These are phyloP conservation scores for Prinia subflava DNA, from an alignment of 2,113 vertebrate species.

Conservation along the genomic window DNA sequence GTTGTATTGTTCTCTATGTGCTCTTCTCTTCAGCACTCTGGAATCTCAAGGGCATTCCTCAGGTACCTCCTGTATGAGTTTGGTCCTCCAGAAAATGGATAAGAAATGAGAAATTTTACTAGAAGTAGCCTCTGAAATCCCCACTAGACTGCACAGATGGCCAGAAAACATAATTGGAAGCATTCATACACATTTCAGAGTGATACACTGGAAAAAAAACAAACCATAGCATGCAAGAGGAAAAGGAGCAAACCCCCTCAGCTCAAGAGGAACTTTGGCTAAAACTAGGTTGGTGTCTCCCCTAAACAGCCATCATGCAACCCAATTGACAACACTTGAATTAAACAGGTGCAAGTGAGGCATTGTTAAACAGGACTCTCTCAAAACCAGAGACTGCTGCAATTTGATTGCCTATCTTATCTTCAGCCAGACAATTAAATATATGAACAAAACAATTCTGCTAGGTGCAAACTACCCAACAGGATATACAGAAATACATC, in stretches of 20 bases:
- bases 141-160: constrained; percentile 7
- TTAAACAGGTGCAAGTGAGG: not conserved
- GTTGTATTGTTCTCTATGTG: not conserved
- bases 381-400: not conserved
- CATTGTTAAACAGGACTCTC: not conserved
- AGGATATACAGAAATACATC: not conserved
- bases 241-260: not conserved
- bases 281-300: not conserved
- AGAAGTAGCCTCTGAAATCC: constrained; percentile 16
- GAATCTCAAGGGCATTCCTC: not conserved
- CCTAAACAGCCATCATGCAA: not conserved
- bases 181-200: constrained; percentile 23
- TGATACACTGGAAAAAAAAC: not conserved
- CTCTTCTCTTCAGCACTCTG: not conserved
- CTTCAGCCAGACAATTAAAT: not conserved
- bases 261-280: not conserved
- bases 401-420: not conserved
- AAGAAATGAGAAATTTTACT: constrained; percentile 23
- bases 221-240: not conserved
- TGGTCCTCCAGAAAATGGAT: not conserved
- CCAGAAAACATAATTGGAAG: not conserved
- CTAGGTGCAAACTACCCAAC: not conserved
- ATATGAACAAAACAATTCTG: not conserved
- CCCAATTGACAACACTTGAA: not conserved
- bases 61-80: not conserved